Percentiles rank a stretch among this genome's conserved stretches.
Evolutionary conservation across 2,797 vertebrate species (phyloP).

Genomic region (Euphonia xanthogaster): DNA sequence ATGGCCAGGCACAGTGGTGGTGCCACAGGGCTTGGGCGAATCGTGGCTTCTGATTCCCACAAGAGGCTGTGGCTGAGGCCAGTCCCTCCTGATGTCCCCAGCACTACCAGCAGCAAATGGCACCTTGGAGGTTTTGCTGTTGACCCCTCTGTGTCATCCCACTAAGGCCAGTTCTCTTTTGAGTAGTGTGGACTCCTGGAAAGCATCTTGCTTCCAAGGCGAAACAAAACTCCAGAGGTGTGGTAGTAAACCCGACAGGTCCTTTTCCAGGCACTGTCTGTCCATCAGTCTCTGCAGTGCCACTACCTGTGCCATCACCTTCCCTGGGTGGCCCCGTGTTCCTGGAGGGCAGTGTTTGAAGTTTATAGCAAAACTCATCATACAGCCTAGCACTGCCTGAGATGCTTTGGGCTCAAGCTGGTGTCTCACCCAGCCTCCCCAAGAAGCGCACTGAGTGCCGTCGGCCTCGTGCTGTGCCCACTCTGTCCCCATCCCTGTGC

Average conservation of each 20-base stretch:
- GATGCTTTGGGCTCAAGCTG: not conserved
- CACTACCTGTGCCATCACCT: not conserved
- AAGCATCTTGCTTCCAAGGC: not conserved
- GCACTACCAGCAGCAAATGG: not conserved
- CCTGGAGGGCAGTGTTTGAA: not conserved
- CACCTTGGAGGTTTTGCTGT: not conserved
- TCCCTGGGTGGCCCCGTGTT: not conserved
- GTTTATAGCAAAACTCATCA: not conserved
- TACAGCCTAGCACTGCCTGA: not conserved
- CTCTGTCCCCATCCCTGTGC: not conserved
- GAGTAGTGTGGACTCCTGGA: not conserved
- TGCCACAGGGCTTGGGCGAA: not conserved
- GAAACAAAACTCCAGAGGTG: not conserved
- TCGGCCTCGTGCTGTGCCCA: fast-evolving
- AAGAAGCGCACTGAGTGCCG: not conserved
- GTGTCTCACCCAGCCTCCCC: not conserved
- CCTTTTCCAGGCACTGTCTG: not conserved
- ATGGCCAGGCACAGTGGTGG: not conserved
- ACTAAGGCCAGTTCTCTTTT: not conserved
- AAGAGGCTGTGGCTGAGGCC: not conserved
- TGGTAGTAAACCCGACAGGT: fast-evolving
- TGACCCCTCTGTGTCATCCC: fast-evolving
- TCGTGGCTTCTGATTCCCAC: not conserved
- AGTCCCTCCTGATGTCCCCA: not conserved
- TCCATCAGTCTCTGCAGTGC: not conserved